Evolutionary conservation across 2,797 vertebrate genomes (phyloP), one percentile per base, ranked within the genome.

Genomic region (Esox lucius): DNA sequence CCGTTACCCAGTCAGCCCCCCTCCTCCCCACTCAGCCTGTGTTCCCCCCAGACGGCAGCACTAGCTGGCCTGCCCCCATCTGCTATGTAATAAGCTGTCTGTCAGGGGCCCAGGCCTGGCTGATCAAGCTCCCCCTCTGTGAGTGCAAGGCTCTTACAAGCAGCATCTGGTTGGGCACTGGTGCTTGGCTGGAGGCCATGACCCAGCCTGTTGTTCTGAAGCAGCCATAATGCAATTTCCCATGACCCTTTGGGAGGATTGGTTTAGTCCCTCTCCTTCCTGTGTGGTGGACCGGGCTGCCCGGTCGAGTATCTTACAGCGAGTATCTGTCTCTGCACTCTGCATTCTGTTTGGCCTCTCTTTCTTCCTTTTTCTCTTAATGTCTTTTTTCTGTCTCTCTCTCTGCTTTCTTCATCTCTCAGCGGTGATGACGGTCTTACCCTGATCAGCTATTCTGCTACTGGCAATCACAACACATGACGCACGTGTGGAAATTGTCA

Each of bases 181-280:
- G 78, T 83, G 79, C 78, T 80, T 84, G 84, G 83, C 82, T 82
- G 42, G 48, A 70, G 80, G 85, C 84, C 82, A 82, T n/a, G 78
- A 83, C 83, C 85, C 76, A 70, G 53, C 77, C 80, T 72, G 53
- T 79, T 64, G 69, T 81, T 78, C 77, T 80, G 79, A 78, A 74
- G 79, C 77, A 75, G 81, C 67, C 79, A 26, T 87, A 85, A 87
- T 87, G 79, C 80, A 81, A 87, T 87, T 87, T 87, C 80, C 80
- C 80, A 76, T 84, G 79, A 86, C 80, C 82, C 82, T 78, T 75
- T 82, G 86, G 85, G 80, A 84, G 76, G 80, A 74, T 59, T 49
- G 66, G 56, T 61, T n/a, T 39, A 33, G 53, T n/a, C 64, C 64
- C 64, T 66, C 28, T 66, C 66, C 28, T 35, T 35, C 17, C 28